phyloP scores from a whole-genome alignment of 2,113 vertebrate species.

The Paracanthobrama guichenoti region DNA sequence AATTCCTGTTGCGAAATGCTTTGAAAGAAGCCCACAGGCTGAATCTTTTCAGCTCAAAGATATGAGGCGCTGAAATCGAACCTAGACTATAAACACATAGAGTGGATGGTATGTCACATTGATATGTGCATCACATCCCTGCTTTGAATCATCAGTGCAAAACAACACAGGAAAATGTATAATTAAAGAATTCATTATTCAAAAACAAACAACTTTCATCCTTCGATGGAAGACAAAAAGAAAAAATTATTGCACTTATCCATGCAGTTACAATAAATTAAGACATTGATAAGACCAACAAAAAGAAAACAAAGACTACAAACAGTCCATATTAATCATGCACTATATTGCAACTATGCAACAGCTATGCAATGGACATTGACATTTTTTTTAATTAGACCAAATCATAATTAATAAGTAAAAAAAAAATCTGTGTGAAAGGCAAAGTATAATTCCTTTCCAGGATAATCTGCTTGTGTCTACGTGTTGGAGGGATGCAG shows the following conservation, averaged over 20 bases:
- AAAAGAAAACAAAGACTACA: neutral
- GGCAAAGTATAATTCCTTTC: neutral
- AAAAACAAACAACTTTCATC: neutral
- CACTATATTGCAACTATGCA: neutral
- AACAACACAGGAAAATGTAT: neutral
- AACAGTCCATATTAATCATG: neutral
- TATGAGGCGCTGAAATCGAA: neutral
- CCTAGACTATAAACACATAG: slow-evolving; percentile 6
- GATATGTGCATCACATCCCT: neutral
- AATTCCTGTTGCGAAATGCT: slow-evolving; percentile 2
- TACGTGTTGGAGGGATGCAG: neutral
- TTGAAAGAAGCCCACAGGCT: slow-evolving; percentile 5
- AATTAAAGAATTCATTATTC: neutral
- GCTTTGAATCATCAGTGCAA: neutral
- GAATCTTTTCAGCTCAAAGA: slow-evolving; percentile 29
- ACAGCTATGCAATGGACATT: neutral
- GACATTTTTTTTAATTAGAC: neutral
- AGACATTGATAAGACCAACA: neutral
- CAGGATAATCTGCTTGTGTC: neutral
- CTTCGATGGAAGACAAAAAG: neutral
- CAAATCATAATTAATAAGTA: neutral
- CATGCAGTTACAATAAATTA: neutral
- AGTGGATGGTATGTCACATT: neutral
- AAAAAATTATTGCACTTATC: neutral
- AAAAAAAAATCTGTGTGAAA: neutral